A percentile compares a stretch with the other conserved stretches of the same genome.
phyloP scores from a whole-genome alignment of 2,888 invertebrate species.

The Maniola hyperantus region DNA sequence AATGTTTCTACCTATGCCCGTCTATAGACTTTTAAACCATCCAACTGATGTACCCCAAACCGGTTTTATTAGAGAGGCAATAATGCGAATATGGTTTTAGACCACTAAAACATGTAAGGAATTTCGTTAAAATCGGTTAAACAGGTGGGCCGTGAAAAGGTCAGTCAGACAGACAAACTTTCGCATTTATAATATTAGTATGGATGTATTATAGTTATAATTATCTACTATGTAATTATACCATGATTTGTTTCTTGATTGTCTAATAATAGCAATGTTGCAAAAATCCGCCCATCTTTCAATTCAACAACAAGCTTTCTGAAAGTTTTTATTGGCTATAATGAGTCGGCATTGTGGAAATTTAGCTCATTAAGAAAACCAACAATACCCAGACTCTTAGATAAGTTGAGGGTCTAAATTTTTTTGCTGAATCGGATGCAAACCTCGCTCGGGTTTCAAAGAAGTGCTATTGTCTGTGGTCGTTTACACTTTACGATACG shows the following conservation, averaged over 20 bases:
- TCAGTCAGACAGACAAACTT: neutral
- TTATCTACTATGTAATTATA: too few relatives aligned
- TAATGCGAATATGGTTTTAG: too few relatives aligned
- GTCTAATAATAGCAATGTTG: neutral
- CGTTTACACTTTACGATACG: constrained; percentile 9
- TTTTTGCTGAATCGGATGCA: constrained; percentile 30
- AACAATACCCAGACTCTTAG: constrained; percentile 31
- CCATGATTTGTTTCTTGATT: neutral
- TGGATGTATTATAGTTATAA: too few relatives aligned
- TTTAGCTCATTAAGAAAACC: constrained; percentile 37
- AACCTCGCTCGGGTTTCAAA: constrained; percentile 22
- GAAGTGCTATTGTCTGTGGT: constrained; percentile 14
- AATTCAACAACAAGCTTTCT: constrained; percentile 21
- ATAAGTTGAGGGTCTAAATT: constrained; percentile 29
- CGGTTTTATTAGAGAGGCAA: too few relatives aligned
- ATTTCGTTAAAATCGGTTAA: too few relatives aligned
- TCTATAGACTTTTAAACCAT: too few relatives aligned
- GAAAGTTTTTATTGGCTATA: constrained; percentile 30
- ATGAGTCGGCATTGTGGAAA: constrained; percentile 30
- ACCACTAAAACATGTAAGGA: too few relatives aligned
- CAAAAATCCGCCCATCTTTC: constrained; percentile 3
- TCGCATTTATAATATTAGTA: neutral
- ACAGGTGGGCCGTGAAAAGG: too few relatives aligned
- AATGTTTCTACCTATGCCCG: too few relatives aligned
- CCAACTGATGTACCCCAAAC: too few relatives aligned